Conservation (phyloP, 2,888 invertebrate genomes). For the Drosophila nigricruria region DNA sequence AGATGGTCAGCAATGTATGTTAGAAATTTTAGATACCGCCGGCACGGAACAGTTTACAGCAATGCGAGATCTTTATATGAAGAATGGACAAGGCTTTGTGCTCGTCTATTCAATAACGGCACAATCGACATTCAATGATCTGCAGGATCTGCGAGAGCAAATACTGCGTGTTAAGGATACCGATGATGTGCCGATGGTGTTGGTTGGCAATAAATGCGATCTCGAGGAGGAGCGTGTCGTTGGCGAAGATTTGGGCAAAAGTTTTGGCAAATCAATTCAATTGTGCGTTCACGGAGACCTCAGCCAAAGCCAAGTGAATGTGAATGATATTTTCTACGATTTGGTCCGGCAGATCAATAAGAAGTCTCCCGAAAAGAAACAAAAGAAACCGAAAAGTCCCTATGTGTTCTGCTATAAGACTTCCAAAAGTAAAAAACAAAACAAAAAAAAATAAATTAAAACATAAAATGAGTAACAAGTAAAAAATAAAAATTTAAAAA, state of each 20-base stretch:
- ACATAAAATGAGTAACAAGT: slow-evolving; percentile 43
- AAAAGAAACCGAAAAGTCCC: slow-evolving; percentile 92
- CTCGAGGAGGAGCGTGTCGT: slow-evolving; percentile 99
- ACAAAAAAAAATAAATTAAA: slow-evolving; percentile 30
- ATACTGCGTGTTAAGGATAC: slow-evolving; percentile 99
- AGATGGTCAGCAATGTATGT: slow-evolving; percentile 99
- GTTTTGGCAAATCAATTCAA: slow-evolving; percentile 98
- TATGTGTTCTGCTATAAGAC: slow-evolving; percentile 93
- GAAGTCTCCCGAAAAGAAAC: slow-evolving; percentile 98
- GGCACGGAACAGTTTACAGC: slow-evolving; percentile 99
- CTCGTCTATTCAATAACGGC: slow-evolving; percentile 99
- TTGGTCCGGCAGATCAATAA: slow-evolving; percentile 99
- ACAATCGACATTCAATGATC: slow-evolving; percentile 99
- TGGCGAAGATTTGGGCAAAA: slow-evolving; percentile 98
- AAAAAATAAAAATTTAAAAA: slow-evolving; percentile 48
- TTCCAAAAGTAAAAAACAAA: slow-evolving; percentile 63
- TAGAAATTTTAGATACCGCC: slow-evolving; percentile 99
- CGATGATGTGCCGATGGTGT: slow-evolving; percentile 98
- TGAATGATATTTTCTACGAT: slow-evolving; percentile 99
- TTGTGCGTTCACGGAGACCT: slow-evolving; percentile 99
- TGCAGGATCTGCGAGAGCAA: slow-evolving; percentile 99
- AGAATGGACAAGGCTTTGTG: slow-evolving; percentile 99
- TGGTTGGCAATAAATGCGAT: slow-evolving; percentile 99
- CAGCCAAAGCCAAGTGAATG: slow-evolving; percentile 99
- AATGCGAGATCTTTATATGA: slow-evolving; percentile 99